These are phyloP conservation scores for Trissolcus basalis DNA, from an alignment of 1,140 invertebrate genomes.

Conservation along the genomic window DNA sequence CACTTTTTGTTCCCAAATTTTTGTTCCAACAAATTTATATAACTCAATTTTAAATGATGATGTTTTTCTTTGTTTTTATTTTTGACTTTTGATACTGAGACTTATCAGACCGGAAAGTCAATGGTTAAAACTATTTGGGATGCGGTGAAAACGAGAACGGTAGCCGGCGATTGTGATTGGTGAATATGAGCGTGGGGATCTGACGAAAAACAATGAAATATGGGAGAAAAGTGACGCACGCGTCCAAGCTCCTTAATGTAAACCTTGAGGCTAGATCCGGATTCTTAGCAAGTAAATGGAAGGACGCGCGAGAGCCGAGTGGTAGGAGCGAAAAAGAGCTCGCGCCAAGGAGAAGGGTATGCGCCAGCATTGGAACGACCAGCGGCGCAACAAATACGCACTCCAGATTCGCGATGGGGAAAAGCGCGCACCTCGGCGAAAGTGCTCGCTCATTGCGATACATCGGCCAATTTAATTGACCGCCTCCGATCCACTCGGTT, in stretches of 20 bases:
- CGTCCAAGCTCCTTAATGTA: constrained; percentile 69
- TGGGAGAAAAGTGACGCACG: constrained; percentile 50
- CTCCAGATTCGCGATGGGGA: constrained; percentile 63
- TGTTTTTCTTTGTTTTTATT: too few relatives aligned
- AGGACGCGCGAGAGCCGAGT: constrained; percentile 41
- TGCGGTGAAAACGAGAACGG: constrained; percentile 4
- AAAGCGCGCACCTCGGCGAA: constrained; percentile 69
- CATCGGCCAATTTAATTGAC: constrained; percentile 61
- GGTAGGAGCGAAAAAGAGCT: constrained; percentile 39
- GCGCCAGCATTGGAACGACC: constrained; percentile 30
- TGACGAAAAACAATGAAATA: constrained; percentile 45
- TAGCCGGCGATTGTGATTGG: constrained; percentile 7
- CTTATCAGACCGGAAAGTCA: background rate
- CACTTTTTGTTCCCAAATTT: too few relatives aligned
- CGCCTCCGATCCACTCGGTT: constrained; percentile 1
- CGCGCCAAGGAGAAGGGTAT: constrained; percentile 60
- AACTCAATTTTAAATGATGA: too few relatives aligned
- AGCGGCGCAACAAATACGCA: constrained; percentile 33
- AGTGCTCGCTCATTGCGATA: constrained; percentile 67
- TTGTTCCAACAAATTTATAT: too few relatives aligned
- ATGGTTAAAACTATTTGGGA: constrained; percentile 1
- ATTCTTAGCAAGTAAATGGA: constrained; percentile 65
- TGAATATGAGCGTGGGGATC: constrained; percentile 17
- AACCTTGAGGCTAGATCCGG: constrained; percentile 75
- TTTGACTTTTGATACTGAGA: too few relatives aligned